These are phyloP conservation scores for Ennomos quercinarius DNA, from an alignment of 2,888 invertebrate species.

Conservation along the genomic window DNA sequence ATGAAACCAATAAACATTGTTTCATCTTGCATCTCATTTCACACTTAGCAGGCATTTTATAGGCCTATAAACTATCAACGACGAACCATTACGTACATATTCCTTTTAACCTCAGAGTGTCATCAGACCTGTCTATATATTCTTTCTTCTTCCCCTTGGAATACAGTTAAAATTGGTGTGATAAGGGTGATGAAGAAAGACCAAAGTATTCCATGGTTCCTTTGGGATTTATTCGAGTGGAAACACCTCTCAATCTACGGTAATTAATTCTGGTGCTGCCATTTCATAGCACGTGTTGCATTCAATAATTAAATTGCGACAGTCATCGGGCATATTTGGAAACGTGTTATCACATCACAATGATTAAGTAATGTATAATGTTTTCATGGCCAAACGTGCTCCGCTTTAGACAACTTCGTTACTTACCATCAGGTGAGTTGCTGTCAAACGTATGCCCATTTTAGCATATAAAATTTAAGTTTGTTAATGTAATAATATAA, in stretches of 20 bases:
- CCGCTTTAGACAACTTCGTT: no score
- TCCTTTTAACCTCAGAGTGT: constrained; percentile 33
- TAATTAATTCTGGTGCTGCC: constrained; percentile 43
- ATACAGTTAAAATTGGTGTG: constrained; percentile 16
- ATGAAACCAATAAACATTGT: constrained; percentile 20
- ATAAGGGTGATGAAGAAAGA: constrained; percentile 27
- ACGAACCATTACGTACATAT: constrained; percentile 24
- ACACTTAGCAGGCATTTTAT: constrained; percentile 30
- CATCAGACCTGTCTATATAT: constrained; percentile 10
- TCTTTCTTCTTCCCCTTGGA: constrained; percentile 3
- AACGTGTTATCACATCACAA: background rate
- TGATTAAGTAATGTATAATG: no score
- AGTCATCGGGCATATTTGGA: background rate
- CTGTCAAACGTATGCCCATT: no score
- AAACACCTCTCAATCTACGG: constrained; percentile 42
- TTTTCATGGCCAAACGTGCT: no score
- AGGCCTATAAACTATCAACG: constrained; percentile 34
- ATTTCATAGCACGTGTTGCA: constrained; percentile 21
- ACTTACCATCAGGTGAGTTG: no score
- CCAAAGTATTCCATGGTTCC: constrained; percentile 41
- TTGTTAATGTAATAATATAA: no score
- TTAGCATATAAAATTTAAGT: no score
- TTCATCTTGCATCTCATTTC: constrained; percentile 22
- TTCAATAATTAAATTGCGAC: constrained; percentile 12
- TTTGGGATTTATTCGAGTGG: constrained; percentile 39